Conservation (phyloP, 2,888 invertebrate genomes). For the Stratiomys singularior region DNA sequence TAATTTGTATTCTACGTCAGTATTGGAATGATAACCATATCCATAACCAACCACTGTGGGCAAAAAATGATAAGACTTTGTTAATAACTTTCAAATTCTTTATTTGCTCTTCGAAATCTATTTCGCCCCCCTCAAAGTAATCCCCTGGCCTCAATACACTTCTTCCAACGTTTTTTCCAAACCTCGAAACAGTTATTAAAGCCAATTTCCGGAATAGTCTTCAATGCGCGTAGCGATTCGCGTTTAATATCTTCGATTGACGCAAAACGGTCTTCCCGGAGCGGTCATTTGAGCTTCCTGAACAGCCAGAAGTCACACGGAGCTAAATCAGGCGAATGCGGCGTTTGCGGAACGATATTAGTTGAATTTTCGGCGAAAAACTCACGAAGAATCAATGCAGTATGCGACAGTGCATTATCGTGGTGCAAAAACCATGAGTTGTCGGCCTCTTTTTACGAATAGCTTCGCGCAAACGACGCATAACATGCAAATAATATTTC, state of each 20-base stretch:
- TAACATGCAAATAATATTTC: slow-evolving; percentile 18
- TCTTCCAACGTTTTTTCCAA: background rate
- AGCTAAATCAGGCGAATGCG: slow-evolving; percentile 21
- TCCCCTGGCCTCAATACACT: background rate
- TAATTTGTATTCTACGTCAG: too few species aligned
- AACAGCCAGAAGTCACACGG: slow-evolving; percentile 39
- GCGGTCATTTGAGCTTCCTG: slow-evolving; percentile 36
- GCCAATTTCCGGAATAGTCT: background rate
- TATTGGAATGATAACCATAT: too few species aligned
- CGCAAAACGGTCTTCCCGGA: slow-evolving; percentile 26
- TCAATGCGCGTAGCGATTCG: background rate
- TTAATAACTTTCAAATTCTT: too few species aligned
- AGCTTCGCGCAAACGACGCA: slow-evolving; percentile 25
- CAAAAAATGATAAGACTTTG: too few species aligned
- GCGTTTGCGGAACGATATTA: slow-evolving; percentile 32
- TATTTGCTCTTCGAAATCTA: background rate
- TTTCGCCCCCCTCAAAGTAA: slow-evolving; percentile 10
- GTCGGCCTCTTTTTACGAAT: background rate
- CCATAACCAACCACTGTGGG: too few species aligned
- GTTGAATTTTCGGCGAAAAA: slow-evolving; percentile 14
- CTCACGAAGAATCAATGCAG: slow-evolving; percentile 3
- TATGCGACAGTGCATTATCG: slow-evolving; percentile 3
- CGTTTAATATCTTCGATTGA: slow-evolving; percentile 1
- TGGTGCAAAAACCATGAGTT: background rate
- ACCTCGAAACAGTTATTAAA: background rate